Base-by-base conservation (phyloP, 2,113 vertebrate species). In the Micronycteris hirsuta region DNA sequence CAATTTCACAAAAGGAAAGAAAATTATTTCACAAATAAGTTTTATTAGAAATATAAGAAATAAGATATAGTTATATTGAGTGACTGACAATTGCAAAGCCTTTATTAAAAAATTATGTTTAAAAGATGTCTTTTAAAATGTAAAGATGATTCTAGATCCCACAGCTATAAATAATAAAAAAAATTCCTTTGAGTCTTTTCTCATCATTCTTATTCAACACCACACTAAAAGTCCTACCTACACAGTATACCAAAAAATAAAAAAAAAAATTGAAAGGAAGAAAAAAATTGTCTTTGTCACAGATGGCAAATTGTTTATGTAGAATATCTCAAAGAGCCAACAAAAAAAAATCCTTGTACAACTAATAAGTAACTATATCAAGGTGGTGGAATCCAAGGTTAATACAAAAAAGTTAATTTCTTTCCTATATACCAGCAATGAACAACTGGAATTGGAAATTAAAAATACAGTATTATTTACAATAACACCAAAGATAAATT, bases 71-170 rank as follows among this genome's bases (percentile, higher is more conserved):
- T 65, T 83, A 45, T 16, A 5, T 45, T 82, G n/a, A 63, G 6
- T 14, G 15, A 36, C 68, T 41, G 22, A 2, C 28, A 45, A 77
- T 1, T 70, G 5, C 91, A 70, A 91, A 86, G 7, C 3, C 14
- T 2, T 43, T 87, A 36, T 91, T 41, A 87, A 63, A 61, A 61
- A 94, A 91, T 41, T 74, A 33, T 70, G 49, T 61, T 82, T 58
- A 71, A 89, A 95, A 71, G 22, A 63, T 6, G 49, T 24, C 33
- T 67, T 92, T 95, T 13, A 88, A 92, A 95, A 83, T 52, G 33
- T 67, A 89, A 83, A 67, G 28, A 1, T 58, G n/a, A 61, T 58
- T 83, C 14, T 77, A 38, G 5, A 77, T 89, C 26, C 12, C 24
- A 4, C 38, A n/a, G 33, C 14, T 49, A 41, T 4, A 47, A 67